Conservation (phyloP, 2,113 vertebrate species). For the Pavo muticus region DNA sequence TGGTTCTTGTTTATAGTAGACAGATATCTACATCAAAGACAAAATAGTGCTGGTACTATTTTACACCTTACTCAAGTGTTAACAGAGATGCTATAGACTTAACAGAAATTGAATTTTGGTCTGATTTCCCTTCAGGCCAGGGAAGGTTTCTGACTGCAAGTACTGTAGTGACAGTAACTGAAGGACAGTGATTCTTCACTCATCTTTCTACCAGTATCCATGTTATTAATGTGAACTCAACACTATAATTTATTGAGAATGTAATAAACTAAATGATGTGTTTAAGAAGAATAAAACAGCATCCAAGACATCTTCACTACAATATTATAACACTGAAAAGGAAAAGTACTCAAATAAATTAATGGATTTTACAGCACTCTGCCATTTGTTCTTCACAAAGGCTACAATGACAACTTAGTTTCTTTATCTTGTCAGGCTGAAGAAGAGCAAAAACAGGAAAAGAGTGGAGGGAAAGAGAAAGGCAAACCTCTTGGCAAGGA, state of each 20-base stretch:
- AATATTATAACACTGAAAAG: neutral
- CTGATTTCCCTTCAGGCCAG: neutral
- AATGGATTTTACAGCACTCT: neutral
- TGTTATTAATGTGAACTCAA: neutral
- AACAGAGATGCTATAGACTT: constrained; percentile 4
- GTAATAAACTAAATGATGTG: neutral
- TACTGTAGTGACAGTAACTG: neutral
- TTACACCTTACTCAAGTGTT: neutral
- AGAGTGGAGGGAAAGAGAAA: constrained; percentile 67
- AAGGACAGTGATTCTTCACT: neutral
- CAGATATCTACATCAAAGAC: constrained; percentile 15
- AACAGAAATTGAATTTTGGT: neutral
- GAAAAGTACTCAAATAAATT: neutral
- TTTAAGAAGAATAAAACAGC: neutral
- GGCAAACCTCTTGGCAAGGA: constrained; percentile 47
- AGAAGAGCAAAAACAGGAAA: constrained; percentile 66
- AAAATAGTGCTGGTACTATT: neutral
- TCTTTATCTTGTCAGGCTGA: constrained; percentile 66
- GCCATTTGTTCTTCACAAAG: neutral
- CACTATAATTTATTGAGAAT: neutral
- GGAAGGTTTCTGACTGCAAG: neutral
- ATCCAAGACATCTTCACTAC: neutral
- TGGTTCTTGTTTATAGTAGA: neutral
- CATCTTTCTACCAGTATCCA: neutral
- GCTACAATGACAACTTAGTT: neutral